Evolutionary conservation across 2,797 vertebrate species (phyloP), one percentile per base, ranked within the genome.

Genomic region (Adelosebastes latens): DNA sequence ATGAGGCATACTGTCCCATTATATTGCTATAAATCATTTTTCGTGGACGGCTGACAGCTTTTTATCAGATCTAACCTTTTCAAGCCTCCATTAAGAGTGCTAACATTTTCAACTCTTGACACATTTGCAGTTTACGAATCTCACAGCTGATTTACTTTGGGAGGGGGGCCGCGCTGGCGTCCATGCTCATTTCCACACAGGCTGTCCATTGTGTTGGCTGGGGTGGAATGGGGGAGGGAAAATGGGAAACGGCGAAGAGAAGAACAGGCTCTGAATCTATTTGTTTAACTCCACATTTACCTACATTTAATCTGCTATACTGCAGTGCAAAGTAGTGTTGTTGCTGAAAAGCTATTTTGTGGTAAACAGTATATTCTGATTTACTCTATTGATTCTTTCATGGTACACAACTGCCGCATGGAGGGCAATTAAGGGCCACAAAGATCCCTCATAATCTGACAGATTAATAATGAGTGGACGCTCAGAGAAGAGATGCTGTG

Each of bases 31-130:
- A 98, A 99, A 99, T 99, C 98, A 98, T 96, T 96, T 94, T 96
- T 97, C 95, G 96, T 96, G 96, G 96, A 97, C 93, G 95, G 94
- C 95, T 97, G 98, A 99, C 97, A 97, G 97, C 96, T 97, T 98
- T 95, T 98, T 98, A 98, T 99, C 98, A 98, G 97, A 97, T 97
- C 96, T 99, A 99, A 99, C 98, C 98, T 99, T 99, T 99, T 98
- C 97, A 97, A 97, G 97, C 96, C 96, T 97, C 97, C 97, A 97
- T 98, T 97, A 98, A 96, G 96, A 97, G 95, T 84, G 95, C 96
- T 97, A 97, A 97, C 97, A 98, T 97, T 98, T 98, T 97, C 97
- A 98, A 97, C 97, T 97, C 96, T 49, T 98, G 98, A 98, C 97
- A 98, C 96, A 96, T 95, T 96, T 87, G 95, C 96, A 97, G 97